A percentile compares a stretch with the other conserved stretches of the same genome.
phyloP scores from a whole-genome alignment of 2,797 vertebrate species.

The Anniella stebbinsi region DNA sequence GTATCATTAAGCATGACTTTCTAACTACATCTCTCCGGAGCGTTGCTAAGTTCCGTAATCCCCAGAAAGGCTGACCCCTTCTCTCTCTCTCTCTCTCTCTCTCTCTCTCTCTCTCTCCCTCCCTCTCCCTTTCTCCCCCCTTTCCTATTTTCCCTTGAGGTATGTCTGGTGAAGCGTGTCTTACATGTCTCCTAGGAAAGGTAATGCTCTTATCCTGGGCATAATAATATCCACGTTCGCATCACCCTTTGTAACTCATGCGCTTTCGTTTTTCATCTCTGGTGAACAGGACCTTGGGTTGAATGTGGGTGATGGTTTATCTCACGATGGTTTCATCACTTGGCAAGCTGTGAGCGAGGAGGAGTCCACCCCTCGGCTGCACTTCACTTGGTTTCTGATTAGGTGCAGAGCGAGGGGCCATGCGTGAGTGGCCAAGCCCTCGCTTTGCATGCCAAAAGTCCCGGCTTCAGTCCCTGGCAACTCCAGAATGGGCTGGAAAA shows the following conservation, averaged over 20 bases:
- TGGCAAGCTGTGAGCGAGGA: rapidly evolving
- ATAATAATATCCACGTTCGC: slow-evolving; percentile 28
- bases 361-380: background rate
- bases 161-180: slow-evolving; percentile 78
- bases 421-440: no score
- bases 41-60: slow-evolving; percentile 79
- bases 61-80: slow-evolving; percentile 69
- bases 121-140: no score
- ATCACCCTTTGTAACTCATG: background rate
- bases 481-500: no score
- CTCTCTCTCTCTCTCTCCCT: background rate
- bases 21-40: slow-evolving; percentile 71
- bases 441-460: no score
- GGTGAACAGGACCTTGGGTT: background rate
- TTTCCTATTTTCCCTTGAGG: slow-evolving; percentile 56
- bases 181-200: slow-evolving; percentile 68
- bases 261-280: no score
- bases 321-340: background rate
- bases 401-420: no score
- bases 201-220: slow-evolving; percentile 59
- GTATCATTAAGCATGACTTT: slow-evolving; percentile 80
- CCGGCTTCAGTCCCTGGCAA: no score
- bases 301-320: no score
- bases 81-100: background rate
- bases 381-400: no score